Evolutionary conservation across 2,888 invertebrate species (phyloP).

Genomic region (Rhagonycha lutea): DNA sequence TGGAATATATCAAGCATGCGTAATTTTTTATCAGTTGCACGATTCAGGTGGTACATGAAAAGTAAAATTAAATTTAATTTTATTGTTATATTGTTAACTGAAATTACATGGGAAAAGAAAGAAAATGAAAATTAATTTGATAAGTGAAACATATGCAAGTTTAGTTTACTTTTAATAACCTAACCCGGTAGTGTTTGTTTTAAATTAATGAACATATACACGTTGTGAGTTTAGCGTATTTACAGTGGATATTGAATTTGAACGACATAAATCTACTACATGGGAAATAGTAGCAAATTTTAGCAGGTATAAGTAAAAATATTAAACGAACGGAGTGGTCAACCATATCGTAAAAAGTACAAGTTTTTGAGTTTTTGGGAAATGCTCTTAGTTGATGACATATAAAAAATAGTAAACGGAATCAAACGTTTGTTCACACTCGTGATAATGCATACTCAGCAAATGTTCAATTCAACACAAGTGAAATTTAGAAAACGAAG

Average conservation of each 20-base stretch:
- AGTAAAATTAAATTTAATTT: not conserved
- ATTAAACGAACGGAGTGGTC: conserved; percentile 6
- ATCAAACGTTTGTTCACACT: conserved; percentile 4
- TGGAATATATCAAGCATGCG: not conserved
- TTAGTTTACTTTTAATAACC: not conserved
- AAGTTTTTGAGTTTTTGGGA: conserved; percentile 6
- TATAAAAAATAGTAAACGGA: conserved; percentile 17
- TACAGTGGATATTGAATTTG: conserved; percentile 27
- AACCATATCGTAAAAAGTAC: conserved; percentile 8
- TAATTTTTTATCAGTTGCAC: not conserved
- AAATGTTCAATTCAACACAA: conserved; percentile 18
- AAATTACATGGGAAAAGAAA: not conserved
- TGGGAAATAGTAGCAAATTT: conserved; percentile 9
- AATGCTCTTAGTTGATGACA: conserved; percentile 9
- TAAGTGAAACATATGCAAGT: not conserved
- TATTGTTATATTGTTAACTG: not conserved
- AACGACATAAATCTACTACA: conserved; percentile 23
- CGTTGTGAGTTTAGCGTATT: conserved; percentile 6
- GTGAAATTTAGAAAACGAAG: conserved; percentile 30
- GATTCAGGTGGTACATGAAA: not conserved
- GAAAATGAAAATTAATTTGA: not conserved
- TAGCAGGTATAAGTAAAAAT: conserved; percentile 12
- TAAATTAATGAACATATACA: conserved; percentile 19
- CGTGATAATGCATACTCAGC: conserved; percentile 17
- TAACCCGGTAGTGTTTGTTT: conserved; percentile 17